A percentile compares a stretch with the other conserved stretches of the same genome.
phyloP scores from a whole-genome alignment of 35 echinoderm and acorn worm genomes.

The Strongylocentrotus purpuratus region DNA sequence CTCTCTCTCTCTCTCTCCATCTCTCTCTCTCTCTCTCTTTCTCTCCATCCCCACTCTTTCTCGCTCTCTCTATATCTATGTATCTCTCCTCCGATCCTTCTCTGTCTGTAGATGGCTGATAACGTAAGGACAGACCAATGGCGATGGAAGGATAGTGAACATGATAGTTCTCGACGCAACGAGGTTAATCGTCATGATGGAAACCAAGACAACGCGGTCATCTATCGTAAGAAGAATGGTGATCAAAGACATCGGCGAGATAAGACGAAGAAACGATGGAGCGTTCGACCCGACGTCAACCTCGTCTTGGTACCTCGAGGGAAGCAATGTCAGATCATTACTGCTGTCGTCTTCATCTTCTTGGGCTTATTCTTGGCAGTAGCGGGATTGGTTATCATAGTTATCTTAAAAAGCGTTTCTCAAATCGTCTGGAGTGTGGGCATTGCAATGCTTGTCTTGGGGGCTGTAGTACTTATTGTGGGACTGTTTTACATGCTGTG shows the following conservation, averaged over 20 bases:
- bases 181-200: neutral
- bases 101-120: constrained; percentile 20
- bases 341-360: constrained; percentile 9
- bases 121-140: neutral
- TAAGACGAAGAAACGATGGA: constrained; percentile 43
- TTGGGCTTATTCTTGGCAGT: neutral
- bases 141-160: neutral
- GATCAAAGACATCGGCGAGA: neutral
- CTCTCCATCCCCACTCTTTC: neutral
- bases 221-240: neutral
- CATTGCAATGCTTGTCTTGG: neutral
- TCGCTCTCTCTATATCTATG: neutral
- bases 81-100: neutral
- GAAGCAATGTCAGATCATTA: constrained; percentile 26
- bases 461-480: neutral
- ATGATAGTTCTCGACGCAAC: neutral
- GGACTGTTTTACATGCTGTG: constrained; percentile 15
- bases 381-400: neutral
- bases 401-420: neutral
- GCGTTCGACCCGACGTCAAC: constrained; percentile 39
- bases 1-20: neutral
- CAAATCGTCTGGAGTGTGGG: neutral
- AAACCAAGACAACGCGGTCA: neutral
- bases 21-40: no score
- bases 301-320: neutral